Percentiles rank a stretch among this genome's conserved stretches.
These are phyloP conservation scores for Isoperla grammatica DNA, from an alignment of 2,888 invertebrate species.

Conservation along the genomic window DNA sequence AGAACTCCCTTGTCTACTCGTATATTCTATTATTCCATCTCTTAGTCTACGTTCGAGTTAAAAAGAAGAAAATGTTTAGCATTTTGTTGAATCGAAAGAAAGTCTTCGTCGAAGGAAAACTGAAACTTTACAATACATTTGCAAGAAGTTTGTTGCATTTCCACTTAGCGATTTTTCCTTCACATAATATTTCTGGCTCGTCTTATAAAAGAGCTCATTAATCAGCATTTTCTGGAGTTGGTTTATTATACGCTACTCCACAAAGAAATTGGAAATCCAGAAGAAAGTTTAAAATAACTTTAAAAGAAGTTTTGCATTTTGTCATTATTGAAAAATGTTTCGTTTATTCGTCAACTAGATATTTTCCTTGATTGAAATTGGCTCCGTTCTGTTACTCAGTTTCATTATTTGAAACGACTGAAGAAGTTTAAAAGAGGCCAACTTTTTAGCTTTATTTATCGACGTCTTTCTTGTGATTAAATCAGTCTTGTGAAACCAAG, in stretches of 20 bases:
- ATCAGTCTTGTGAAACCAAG: no score
- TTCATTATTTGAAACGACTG: not conserved
- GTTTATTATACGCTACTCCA: slow-evolving; percentile 9
- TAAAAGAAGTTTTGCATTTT: slow-evolving; percentile 10
- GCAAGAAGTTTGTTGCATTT: slow-evolving; percentile 12
- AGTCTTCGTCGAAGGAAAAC: slow-evolving; percentile 7
- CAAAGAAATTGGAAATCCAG: not conserved
- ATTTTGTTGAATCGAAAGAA: no score
- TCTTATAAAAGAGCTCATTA: slow-evolving; percentile 14
- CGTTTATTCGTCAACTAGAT: slow-evolving; percentile 8
- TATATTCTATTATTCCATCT: no score
- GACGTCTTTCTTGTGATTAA: no score
- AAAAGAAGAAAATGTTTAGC: no score
- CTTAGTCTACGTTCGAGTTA: no score
- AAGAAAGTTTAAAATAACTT: not conserved
- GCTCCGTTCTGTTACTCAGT: not conserved
- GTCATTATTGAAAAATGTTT: slow-evolving; percentile 13
- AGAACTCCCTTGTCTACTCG: no score
- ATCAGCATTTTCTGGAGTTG: slow-evolving; percentile 13
- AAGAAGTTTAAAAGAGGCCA: not conserved
- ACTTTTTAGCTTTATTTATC: no score
- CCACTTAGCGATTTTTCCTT: not conserved
- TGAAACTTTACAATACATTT: slow-evolving; percentile 11
- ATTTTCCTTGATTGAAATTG: slow-evolving; percentile 15
- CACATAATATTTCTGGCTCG: not conserved